phyloP scores from a whole-genome alignment of 1,140 invertebrate genomes.

The Colletes gigas region DNA sequence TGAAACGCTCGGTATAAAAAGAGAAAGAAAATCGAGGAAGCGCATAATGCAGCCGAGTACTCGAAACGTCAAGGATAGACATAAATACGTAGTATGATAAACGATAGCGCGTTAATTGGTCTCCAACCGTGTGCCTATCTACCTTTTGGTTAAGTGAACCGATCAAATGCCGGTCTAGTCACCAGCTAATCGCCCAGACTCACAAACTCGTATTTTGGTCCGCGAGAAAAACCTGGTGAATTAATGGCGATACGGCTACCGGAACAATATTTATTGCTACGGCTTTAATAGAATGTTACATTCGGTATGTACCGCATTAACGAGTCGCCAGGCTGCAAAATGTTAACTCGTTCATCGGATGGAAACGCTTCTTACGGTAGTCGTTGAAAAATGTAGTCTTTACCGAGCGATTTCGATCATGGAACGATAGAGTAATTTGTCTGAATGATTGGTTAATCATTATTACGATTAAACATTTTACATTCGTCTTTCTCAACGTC shows the following conservation, averaged over 20 bases:
- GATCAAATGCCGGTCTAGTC: slow-evolving; percentile 25
- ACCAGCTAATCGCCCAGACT: slow-evolving; percentile 18
- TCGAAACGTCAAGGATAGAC: slow-evolving; percentile 41
- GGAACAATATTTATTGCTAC: slow-evolving; percentile 34
- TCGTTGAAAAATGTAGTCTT: neutral
- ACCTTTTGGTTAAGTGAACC: slow-evolving; percentile 32
- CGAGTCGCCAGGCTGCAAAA: slow-evolving; percentile 11
- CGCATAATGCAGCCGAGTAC: neutral
- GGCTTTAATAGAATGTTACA: slow-evolving; percentile 50
- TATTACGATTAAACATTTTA: too few species aligned
- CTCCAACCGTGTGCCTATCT: slow-evolving; percentile 43
- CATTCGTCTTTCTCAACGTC: too few species aligned
- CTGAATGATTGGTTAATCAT: too few species aligned
- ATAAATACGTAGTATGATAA: slow-evolving; percentile 46
- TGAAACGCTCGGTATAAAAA: slow-evolving; percentile 25
- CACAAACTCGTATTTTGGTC: slow-evolving; percentile 31
- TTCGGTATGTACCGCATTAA: slow-evolving; percentile 40
- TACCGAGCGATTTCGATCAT: too few species aligned
- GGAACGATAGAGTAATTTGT: too few species aligned
- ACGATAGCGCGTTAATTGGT: slow-evolving; percentile 47
- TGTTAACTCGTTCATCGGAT: slow-evolving; percentile 15
- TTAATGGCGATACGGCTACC: slow-evolving; percentile 41
- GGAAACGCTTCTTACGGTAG: neutral
- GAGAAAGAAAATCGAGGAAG: slow-evolving; percentile 6
- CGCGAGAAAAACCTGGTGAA: slow-evolving; percentile 12